A percentile compares a stretch with the other conserved stretches of the same genome.
phyloP scores from a whole-genome alignment of 2,888 invertebrate genomes.

The Ametastegia equiseti region DNA sequence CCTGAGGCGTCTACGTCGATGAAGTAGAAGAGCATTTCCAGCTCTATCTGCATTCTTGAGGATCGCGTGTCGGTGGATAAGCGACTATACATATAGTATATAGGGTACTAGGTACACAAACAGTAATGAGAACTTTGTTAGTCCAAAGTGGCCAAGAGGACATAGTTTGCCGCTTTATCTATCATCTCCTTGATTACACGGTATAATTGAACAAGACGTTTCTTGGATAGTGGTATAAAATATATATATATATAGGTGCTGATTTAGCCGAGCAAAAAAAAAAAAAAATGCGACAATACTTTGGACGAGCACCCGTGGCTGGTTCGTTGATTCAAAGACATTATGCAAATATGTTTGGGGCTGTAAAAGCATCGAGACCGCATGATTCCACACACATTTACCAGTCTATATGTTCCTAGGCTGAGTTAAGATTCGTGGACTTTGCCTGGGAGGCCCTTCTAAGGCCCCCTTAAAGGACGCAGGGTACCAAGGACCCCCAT shows the following conservation, averaged over 20 bases:
- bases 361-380: too few species aligned
- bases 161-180: constrained; percentile 54
- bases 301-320: background rate
- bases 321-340: background rate
- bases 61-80: constrained; percentile 63
- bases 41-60: constrained; percentile 59
- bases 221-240: background rate
- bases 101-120: constrained; percentile 53
- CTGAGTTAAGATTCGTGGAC: background rate
- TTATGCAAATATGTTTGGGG: background rate
- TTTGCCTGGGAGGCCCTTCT: constrained; percentile 40
- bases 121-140: constrained; percentile 59
- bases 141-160: constrained; percentile 55
- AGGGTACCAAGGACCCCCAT: constrained; percentile 22
- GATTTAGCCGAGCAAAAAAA: background rate
- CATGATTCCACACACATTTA: too few species aligned
- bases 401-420: background rate
- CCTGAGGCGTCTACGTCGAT: background rate
- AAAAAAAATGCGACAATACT: background rate
- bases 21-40: background rate
- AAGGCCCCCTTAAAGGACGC: constrained; percentile 2
- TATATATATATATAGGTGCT: constrained; percentile 7
- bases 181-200: constrained; percentile 58
- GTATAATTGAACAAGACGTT: constrained; percentile 48
- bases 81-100: constrained; percentile 59